Percentiles rank a stretch among this genome's conserved stretches.
Conservation (phyloP, 2,113 vertebrate genomes). For the Tyto alba region DNA sequence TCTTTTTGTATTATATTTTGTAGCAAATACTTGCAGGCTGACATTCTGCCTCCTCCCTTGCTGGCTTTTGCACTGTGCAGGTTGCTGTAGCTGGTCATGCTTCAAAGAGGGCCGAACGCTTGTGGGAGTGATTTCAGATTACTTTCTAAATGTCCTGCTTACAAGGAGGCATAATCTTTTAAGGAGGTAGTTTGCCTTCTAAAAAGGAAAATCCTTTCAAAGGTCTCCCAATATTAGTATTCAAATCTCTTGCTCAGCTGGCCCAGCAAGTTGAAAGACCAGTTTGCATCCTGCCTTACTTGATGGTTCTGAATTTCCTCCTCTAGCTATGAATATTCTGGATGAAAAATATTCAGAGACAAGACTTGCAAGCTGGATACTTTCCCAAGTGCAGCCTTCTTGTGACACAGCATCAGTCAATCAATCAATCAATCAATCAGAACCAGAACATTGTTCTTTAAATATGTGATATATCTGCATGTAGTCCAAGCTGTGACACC, state of each 20-base stretch:
- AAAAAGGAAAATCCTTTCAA: background rate
- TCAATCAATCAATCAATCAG: background rate
- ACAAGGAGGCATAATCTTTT: background rate
- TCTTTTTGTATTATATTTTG: background rate
- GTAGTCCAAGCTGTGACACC: background rate
- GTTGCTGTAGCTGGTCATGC: background rate
- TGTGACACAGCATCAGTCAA: background rate
- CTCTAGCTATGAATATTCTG: background rate
- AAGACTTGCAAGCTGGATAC: background rate
- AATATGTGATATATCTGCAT: background rate
- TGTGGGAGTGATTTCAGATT: background rate
- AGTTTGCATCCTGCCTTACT: background rate
- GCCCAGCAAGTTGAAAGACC: background rate
- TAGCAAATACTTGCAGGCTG: background rate
- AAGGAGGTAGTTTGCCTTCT: background rate
- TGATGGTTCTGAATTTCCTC: constrained; percentile 6
- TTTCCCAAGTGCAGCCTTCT: background rate
- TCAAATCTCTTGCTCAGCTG: background rate
- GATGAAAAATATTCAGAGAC: background rate
- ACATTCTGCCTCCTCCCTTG: background rate
- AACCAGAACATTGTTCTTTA: background rate
- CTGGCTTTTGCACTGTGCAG: background rate
- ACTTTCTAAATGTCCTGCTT: background rate
- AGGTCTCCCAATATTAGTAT: background rate
- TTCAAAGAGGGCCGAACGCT: background rate